Conservation (phyloP, 2,797 vertebrate genomes). For the Ctenosaura bakeri region DNA sequence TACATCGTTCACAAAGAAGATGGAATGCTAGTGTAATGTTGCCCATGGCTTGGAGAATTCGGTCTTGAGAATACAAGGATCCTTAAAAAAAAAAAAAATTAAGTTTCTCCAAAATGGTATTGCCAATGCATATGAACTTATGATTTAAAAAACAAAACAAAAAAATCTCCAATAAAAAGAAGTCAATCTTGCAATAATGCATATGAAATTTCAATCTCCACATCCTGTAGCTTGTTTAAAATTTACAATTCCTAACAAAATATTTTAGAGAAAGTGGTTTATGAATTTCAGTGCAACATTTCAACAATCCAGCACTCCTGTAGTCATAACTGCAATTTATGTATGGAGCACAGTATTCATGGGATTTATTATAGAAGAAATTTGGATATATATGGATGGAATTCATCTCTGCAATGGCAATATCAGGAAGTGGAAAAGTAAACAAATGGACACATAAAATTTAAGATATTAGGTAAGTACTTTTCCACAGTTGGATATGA, state of each 20-base stretch:
- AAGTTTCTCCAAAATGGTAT: slow-evolving; percentile 31
- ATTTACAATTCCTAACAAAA: background rate
- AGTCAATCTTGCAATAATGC: background rate
- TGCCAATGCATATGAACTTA: background rate
- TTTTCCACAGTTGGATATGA: background rate
- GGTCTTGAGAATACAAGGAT: slow-evolving; percentile 92
- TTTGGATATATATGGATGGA: background rate
- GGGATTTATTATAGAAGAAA: background rate
- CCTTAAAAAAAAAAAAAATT: slow-evolving; percentile 80
- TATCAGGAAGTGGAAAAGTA: background rate
- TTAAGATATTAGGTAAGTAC: background rate
- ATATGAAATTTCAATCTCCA: background rate
- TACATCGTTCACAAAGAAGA: slow-evolving; percentile 92
- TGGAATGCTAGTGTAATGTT: slow-evolving; percentile 97
- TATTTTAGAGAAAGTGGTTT: background rate
- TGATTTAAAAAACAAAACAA: background rate
- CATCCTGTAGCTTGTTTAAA: no score
- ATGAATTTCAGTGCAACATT: background rate
- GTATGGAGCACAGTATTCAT: background rate
- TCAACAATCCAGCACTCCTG: background rate
- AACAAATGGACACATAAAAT: background rate
- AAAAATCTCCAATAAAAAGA: background rate
- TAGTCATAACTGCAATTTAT: background rate
- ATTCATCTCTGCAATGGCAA: background rate
- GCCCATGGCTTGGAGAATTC: slow-evolving; percentile 98